phyloP scores from a whole-genome alignment of 2,113 vertebrate species.

The Oxyura jamaicensis region DNA sequence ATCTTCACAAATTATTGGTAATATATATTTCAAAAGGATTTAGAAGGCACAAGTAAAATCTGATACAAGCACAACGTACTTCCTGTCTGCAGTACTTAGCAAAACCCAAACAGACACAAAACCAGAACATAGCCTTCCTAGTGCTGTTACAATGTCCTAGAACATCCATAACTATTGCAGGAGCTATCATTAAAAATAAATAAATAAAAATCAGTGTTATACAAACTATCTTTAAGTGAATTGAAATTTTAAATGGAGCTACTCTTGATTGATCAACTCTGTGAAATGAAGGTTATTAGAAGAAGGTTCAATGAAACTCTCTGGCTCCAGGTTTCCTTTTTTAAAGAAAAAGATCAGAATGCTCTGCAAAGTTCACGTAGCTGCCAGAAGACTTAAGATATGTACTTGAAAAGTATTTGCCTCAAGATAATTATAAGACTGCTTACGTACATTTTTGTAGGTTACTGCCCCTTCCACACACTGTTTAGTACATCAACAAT shows the following conservation, averaged over 20 bases:
- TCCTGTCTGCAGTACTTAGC: neutral
- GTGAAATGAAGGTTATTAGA: neutral
- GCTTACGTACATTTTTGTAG: neutral
- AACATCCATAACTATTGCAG: neutral
- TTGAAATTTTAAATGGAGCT: neutral
- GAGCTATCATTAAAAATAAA: neutral
- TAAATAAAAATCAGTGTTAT: neutral
- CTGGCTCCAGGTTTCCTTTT: neutral
- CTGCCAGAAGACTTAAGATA: neutral
- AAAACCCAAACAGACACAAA: neutral
- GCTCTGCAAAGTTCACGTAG: neutral
- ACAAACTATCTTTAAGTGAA: neutral
- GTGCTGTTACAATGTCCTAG: neutral
- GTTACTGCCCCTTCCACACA: neutral
- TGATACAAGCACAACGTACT: neutral
- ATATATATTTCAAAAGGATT: neutral
- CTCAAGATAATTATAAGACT: neutral
- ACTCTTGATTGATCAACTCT: neutral
- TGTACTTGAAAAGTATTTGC: neutral
- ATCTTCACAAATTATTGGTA: neutral
- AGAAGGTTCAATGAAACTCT: neutral
- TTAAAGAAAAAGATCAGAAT: neutral
- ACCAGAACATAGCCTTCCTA: neutral
- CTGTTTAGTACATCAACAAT: neutral
- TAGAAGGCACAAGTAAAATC: neutral